Percentiles rank a stretch among this genome's conserved stretches.
These are phyloP conservation scores for Neosilurus mollespiculum DNA, from an alignment of 2,797 vertebrate species.

Conservation along the genomic window DNA sequence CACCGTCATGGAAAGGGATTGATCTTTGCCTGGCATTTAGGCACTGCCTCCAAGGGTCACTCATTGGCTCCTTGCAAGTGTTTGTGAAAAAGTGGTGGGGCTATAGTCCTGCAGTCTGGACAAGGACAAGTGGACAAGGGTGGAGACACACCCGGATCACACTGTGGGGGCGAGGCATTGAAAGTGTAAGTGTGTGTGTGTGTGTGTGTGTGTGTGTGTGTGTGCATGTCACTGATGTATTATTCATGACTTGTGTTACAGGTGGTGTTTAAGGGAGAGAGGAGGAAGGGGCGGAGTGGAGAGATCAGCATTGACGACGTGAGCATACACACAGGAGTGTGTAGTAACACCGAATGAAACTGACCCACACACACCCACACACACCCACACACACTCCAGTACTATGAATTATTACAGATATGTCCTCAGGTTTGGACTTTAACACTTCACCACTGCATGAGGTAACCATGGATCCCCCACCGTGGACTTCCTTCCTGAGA, in stretches of 20 bases:
- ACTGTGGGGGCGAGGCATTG: conserved; percentile 71
- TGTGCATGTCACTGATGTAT: neutral
- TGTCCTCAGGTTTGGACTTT: conserved; percentile 16
- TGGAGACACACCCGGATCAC: conserved; percentile 86
- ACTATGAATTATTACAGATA: neutral
- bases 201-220: conserved; percentile 15
- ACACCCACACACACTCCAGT: conserved; percentile 16
- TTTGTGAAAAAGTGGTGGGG: conserved; percentile 72
- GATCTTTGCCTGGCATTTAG: conserved; percentile 85
- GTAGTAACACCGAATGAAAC: conserved; percentile 57
- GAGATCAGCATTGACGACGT: conserved; percentile 84
- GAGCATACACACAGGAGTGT: conserved; percentile 76
- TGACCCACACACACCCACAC: conserved; percentile 36
- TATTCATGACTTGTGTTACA: conserved; percentile 52
- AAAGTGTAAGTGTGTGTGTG: conserved; percentile 75
- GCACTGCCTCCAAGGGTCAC: conserved; percentile 79
- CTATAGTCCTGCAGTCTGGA: conserved; percentile 81
- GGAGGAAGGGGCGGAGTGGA: conserved; percentile 72
- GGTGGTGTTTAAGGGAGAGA: conserved; percentile 86
- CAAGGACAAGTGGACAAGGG: conserved; percentile 78
- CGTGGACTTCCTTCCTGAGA: neutral
- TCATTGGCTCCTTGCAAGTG: conserved; percentile 83
- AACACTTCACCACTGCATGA: neutral
- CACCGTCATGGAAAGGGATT: conserved; percentile 25
- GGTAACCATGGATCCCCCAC: neutral